phyloP scores from a whole-genome alignment of 2,888 invertebrate genomes.

The Euphydryas editha region DNA sequence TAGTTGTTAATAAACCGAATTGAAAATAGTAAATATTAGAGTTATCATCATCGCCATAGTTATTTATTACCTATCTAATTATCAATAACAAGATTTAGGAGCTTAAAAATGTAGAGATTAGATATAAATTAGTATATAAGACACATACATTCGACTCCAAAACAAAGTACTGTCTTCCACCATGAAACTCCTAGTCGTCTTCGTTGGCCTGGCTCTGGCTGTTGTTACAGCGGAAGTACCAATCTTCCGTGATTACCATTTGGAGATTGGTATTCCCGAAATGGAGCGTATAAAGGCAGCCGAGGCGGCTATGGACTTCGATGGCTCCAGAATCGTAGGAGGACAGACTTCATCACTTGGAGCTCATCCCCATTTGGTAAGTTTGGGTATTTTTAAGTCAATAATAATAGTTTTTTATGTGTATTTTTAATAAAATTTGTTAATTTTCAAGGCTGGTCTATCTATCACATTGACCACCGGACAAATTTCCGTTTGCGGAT shows the following conservation, averaged over 20 bases:
- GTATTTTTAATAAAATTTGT: no score
- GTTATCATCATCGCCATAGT: no score
- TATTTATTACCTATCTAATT: no score
- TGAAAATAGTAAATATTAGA: no score
- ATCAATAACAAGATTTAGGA: no score
- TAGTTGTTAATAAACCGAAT: no score
- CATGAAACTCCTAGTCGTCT: conserved; percentile 9
- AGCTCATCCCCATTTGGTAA: conserved; percentile 47
- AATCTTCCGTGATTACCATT: conserved; percentile 14
- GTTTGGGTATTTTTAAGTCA: neutral
- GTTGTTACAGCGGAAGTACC: conserved; percentile 5
- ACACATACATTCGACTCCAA: conserved; percentile 34
- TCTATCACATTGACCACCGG: no score
- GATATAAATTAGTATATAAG: neutral
- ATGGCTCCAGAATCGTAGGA: conserved; percentile 12
- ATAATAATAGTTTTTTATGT: no score
- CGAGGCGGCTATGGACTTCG: conserved; percentile 20
- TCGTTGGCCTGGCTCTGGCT: conserved; percentile 8
- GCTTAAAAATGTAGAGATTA: neutral
- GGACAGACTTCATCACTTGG: conserved; percentile 31
- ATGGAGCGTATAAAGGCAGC: conserved; percentile 6
- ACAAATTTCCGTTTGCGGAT: neutral
- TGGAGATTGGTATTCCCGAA: conserved; percentile 7
- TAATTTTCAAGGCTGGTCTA: no score
- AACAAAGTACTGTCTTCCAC: neutral